Base-by-base conservation (phyloP, 1,140 invertebrate genomes). In the Trachymyrmex cornetzi region DNA sequence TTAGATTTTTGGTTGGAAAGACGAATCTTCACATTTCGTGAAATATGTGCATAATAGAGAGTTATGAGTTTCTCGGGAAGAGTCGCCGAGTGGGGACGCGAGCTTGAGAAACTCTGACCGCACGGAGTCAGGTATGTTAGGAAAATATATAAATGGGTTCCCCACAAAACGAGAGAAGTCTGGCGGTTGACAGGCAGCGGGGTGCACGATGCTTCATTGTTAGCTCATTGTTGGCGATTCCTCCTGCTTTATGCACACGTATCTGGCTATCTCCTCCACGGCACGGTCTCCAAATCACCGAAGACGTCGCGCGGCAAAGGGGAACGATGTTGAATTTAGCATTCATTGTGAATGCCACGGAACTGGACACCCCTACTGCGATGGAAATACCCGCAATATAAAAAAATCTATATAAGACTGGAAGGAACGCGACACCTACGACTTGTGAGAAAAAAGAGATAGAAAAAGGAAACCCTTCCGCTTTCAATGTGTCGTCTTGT, bases 181-280 rank as follows among this genome's bases (percentile, higher is more conserved):
- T 59, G 24, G 22, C 88, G 86, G 84, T 87, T 80, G 89, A 88
- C 89, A 81, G 87, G 87, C 87, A 87, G 81, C 85, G 71, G 86
- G 91, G 90, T 89, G 88, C 86, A 86, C 82, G 77, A 82, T 67
- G 79, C 74, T 84, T 87, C 82, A 93, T 93, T 93, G 91, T 93
- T 90, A 77, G 66, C 79, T 93, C 93, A 91, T 93, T 93, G 92
- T 93, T 91, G 89, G 87, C 71, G 88, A 94, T 93, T 93, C 85
- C 87, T 89, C 89, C 87, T 81, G 30, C 86, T 89, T 89, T 85
- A 82, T 90, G 50, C 69, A 74, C 81, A 53, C 89, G 63, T 90
- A 80, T 90, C 79, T 69, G 75, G 19, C 89, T 90, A 85, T 86
- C 80, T 90, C 57, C 57, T 22, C 50, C 72, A 34, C 16, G 61